Percentiles rank a stretch among this genome's conserved stretches.
Conservation (phyloP, 2,888 invertebrate species). For the Unio delphinus region DNA sequence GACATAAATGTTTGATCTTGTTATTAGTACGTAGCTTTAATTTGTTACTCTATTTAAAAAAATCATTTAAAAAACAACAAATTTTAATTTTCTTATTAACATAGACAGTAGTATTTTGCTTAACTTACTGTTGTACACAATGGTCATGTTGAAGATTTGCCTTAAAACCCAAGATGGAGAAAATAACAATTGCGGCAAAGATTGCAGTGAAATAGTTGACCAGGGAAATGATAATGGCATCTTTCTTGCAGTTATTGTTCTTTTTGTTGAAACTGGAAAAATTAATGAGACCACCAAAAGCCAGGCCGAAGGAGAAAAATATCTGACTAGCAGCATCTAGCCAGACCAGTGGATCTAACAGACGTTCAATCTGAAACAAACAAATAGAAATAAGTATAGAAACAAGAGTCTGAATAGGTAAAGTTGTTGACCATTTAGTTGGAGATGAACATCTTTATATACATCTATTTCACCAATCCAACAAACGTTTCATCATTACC, state of each 20-base stretch:
- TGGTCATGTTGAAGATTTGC: conserved; percentile 76
- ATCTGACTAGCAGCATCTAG: conserved; percentile 97
- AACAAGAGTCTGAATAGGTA: too few relatives aligned
- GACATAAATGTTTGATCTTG: too few relatives aligned
- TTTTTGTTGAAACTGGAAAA: conserved; percentile 96
- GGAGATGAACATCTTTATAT: too few relatives aligned
- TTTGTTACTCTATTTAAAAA: too few relatives aligned
- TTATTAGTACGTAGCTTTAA: too few relatives aligned
- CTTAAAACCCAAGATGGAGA: conserved; percentile 95
- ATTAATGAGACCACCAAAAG: conserved; percentile 94
- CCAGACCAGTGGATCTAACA: conserved; percentile 92
- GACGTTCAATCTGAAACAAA: conserved; percentile 81
- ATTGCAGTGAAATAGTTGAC: conserved; percentile 95
- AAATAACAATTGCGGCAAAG: conserved; percentile 94
- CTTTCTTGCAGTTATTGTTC: conserved; percentile 94
- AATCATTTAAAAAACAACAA: too few relatives aligned
- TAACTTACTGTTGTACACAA: conserved; percentile 55
- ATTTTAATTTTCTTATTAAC: too few relatives aligned
- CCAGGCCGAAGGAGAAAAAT: conserved; percentile 95
- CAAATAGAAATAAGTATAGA: too few relatives aligned
- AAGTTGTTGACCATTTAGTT: too few relatives aligned
- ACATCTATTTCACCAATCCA: too few relatives aligned
- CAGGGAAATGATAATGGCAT: conserved; percentile 90
- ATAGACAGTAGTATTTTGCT: neutral
- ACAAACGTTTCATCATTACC: too few relatives aligned